A percentile compares a stretch with the other conserved stretches of the same genome.
phyloP scores from a whole-genome alignment of 1,140 invertebrate species.

The Drosophila chauvacae region DNA sequence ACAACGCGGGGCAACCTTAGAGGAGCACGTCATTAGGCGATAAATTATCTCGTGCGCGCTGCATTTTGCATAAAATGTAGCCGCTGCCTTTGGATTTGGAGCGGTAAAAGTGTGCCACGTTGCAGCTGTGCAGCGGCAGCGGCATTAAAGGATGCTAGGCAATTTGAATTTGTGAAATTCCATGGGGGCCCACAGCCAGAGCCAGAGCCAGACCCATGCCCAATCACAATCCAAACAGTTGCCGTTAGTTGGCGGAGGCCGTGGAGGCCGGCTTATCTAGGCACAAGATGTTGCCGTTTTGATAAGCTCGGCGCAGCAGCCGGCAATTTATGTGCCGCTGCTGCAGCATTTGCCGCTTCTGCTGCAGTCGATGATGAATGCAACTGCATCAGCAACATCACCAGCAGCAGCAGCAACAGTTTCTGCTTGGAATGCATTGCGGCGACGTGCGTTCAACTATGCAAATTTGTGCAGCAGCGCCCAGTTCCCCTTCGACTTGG shows the following conservation, averaged over 20 bases:
- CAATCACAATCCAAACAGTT: constrained; percentile 26
- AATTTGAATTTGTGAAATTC: constrained; percentile 83
- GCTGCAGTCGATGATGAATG: constrained; percentile 52
- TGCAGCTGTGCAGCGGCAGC: constrained; percentile 57
- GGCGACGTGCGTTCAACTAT: constrained; percentile 79
- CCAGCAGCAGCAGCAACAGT: constrained; percentile 56
- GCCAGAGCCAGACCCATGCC: background rate
- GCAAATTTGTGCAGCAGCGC: constrained; percentile 70
- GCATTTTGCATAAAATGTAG: constrained; percentile 80
- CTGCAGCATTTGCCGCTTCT: constrained; percentile 19
- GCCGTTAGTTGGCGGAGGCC: constrained; percentile 46
- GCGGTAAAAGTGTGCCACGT: constrained; percentile 73
- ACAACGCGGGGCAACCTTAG: constrained; percentile 73
- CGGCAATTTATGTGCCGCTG: constrained; percentile 73
- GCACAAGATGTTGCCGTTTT: constrained; percentile 80
- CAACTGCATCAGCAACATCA: constrained; percentile 25
- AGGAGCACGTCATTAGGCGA: constrained; percentile 81
- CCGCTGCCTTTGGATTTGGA: constrained; percentile 50
- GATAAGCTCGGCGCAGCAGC: constrained; percentile 74
- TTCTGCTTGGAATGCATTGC: constrained; percentile 68
- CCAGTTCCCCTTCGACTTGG: constrained; percentile 15
- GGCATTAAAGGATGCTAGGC: constrained; percentile 78
- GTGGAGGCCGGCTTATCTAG: constrained; percentile 70
- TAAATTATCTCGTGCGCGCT: constrained; percentile 78
- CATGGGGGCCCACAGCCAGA: constrained; percentile 44